These are phyloP conservation scores for Dicrostonyx torquatus DNA, from an alignment of 2,797 vertebrate genomes.

Conservation along the genomic window DNA sequence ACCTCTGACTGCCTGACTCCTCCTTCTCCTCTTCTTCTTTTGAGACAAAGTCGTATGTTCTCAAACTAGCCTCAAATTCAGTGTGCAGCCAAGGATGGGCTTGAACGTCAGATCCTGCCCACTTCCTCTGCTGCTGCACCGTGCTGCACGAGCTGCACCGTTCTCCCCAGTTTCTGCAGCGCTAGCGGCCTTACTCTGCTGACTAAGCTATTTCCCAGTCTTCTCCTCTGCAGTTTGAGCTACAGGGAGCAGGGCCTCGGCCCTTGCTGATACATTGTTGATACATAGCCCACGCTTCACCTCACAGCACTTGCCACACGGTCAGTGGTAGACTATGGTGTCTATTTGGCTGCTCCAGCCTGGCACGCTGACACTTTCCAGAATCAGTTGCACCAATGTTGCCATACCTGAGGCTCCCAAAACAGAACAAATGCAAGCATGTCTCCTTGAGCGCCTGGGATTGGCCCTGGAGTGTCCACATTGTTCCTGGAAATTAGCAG, in stretches of 20 bases:
- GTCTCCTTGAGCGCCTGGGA: constrained; percentile 54
- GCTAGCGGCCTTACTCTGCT: background rate
- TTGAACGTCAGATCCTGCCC: background rate
- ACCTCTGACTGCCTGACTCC: background rate
- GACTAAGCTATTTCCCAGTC: background rate
- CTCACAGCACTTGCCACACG: accelerated
- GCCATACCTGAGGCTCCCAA: background rate
- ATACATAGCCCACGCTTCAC: too few species aligned
- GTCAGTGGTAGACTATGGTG: background rate
- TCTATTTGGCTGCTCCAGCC: background rate
- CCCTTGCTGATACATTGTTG: background rate
- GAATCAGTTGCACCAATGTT: background rate
- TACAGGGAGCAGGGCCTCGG: background rate
- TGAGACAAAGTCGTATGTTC: background rate
- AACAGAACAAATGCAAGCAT: background rate
- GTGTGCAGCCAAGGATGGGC: background rate
- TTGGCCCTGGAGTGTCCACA: constrained; percentile 81
- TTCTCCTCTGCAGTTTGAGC: background rate
- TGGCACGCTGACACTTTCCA: background rate
- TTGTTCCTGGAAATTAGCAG: constrained; percentile 85
- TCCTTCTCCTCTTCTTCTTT: background rate
- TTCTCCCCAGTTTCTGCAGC: background rate
- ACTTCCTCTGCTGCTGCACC: too few species aligned
- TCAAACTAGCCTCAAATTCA: background rate
- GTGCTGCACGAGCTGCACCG: accelerated